Percentiles rank a stretch among this genome's conserved stretches.
phyloP scores from a whole-genome alignment of 2,888 invertebrate species.

The Stictocephala bisonia region DNA sequence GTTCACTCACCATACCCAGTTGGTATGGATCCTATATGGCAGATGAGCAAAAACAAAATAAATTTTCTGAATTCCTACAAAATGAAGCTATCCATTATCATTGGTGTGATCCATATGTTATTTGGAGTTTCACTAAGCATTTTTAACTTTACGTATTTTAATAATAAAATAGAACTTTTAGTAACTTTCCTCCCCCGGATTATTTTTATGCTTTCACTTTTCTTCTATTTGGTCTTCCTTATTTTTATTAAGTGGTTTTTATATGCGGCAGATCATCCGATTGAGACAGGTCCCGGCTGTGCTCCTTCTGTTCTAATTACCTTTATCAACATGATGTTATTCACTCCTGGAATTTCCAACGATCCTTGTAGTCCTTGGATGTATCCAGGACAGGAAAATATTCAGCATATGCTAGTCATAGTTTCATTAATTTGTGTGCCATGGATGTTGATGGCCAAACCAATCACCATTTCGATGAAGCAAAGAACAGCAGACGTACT shows the following conservation, averaged over 20 bases:
- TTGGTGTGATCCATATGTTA: constrained; percentile 98
- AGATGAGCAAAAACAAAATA: constrained; percentile 84
- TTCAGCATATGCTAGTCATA: constrained; percentile 74
- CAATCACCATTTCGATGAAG: constrained; percentile 80
- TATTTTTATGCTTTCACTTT: constrained; percentile 88
- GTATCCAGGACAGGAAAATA: constrained; percentile 60
- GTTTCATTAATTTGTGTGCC: constrained; percentile 89
- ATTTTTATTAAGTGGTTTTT: constrained; percentile 97
- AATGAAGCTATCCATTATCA: constrained; percentile 96
- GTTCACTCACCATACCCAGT: constrained; percentile 82
- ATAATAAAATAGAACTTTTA: constrained; percentile 82
- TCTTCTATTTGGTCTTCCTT: constrained; percentile 94
- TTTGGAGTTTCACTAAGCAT: constrained; percentile 92
- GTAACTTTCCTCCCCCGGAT: constrained; percentile 97
- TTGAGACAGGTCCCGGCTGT: constrained; percentile 70
- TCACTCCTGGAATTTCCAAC: constrained; percentile 69
- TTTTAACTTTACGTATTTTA: constrained; percentile 86
- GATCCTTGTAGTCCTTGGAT: constrained; percentile 63
- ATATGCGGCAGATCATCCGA: constrained; percentile 66
- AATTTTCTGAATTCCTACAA: constrained; percentile 92
- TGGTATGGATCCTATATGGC: constrained; percentile 89
- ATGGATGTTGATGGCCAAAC: constrained; percentile 94
- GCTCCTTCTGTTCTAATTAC: constrained; percentile 98
- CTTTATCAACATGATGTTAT: constrained; percentile 98
- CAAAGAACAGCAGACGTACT: constrained; percentile 66